phyloP scores from a whole-genome alignment of 1,140 invertebrate genomes.

The Teleogryllus occipitalis region DNA sequence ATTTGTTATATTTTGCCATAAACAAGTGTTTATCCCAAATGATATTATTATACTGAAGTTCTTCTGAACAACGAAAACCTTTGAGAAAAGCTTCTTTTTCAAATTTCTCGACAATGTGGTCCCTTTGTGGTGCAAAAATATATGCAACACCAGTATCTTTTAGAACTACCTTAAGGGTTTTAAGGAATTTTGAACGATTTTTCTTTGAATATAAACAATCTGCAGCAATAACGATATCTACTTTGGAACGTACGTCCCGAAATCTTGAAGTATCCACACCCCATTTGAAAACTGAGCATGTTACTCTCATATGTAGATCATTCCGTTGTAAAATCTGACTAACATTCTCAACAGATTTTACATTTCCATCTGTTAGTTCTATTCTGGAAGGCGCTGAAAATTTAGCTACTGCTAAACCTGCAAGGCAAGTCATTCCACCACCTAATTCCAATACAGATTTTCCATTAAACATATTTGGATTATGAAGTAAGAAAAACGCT shows the following conservation, averaged over 20 bases:
- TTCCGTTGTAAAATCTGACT: conserved; percentile 53
- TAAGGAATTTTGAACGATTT: conserved; percentile 56
- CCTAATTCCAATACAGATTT: conserved; percentile 69
- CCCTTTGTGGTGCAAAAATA: conserved; percentile 70
- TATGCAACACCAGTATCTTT: conserved; percentile 55
- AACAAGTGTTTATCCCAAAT: conserved; percentile 59
- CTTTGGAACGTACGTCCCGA: conserved; percentile 29
- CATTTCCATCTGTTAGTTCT: conserved; percentile 70
- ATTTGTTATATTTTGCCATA: conserved; percentile 48
- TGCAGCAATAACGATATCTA: conserved; percentile 65
- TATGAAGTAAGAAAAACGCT: conserved; percentile 61
- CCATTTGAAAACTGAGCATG: conserved; percentile 43
- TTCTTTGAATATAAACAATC: conserved; percentile 82
- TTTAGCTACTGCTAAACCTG: conserved; percentile 65
- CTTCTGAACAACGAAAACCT: conserved; percentile 48
- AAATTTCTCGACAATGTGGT: conserved; percentile 62
- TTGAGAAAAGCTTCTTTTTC: conserved; percentile 45
- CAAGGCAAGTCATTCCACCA: conserved; percentile 78
- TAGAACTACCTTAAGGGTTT: conserved; percentile 57
- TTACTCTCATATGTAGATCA: conserved; percentile 36
- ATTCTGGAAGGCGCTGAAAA: conserved; percentile 50
- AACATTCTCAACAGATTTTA: conserved; percentile 66
- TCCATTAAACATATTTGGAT: conserved; percentile 52
- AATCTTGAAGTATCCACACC: conserved; percentile 19
- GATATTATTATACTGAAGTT: conserved; percentile 49